phyloP scores from a whole-genome alignment of 2,113 vertebrate genomes.

The Cebus imitator region DNA sequence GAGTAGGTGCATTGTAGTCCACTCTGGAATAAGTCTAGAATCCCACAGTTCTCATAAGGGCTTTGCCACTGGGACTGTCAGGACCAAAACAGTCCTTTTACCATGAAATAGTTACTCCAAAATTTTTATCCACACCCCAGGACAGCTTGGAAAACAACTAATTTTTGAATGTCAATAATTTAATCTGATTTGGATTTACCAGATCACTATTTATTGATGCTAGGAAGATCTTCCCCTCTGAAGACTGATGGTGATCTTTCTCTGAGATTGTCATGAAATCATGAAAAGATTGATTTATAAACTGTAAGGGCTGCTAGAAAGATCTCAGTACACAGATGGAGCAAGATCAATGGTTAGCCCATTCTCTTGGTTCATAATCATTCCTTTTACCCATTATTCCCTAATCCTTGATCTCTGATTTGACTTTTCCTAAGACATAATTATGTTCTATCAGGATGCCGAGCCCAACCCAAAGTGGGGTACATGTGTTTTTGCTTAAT shows the following conservation, averaged over 20 bases:
- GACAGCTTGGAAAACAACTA: neutral
- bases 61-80: neutral
- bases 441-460: neutral
- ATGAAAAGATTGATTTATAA: neutral
- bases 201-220: neutral
- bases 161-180: neutral
- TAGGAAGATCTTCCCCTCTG: neutral
- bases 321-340: neutral
- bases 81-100: neutral
- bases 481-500: neutral
- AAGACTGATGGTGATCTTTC: neutral
- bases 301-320: neutral
- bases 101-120: neutral
- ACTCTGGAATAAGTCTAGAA: neutral
- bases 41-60: neutral
- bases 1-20: neutral
- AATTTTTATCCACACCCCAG: neutral
- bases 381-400: neutral
- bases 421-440: neutral
- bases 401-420: neutral
- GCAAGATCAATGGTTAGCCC: neutral
- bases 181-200: neutral
- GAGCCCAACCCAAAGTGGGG: neutral
- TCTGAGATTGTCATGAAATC: neutral
- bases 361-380: neutral